Base-by-base conservation (phyloP, 2,113 vertebrate genomes). In the Indicator indicator region DNA sequence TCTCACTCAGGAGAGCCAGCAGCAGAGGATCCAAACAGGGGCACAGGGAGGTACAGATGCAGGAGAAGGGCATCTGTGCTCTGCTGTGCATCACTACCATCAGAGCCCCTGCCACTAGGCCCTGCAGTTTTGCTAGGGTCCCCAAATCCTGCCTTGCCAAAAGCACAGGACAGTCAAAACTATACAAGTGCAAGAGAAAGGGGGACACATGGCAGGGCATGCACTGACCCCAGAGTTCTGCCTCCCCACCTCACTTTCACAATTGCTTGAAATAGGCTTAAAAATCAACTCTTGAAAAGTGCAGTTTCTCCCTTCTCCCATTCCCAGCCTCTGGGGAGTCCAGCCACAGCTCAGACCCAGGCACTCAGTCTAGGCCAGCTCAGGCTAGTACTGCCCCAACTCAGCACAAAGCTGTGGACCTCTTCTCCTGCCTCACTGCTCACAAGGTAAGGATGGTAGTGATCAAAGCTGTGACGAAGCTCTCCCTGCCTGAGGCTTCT, bases 181-280 rank as follows among this genome's bases (percentile, higher is more conserved):
- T 0, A 2, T 38, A 23, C 1, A 0, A 2, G 1, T 21, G 30
- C 2, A 1, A 52, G 32, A 28, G 54, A 11, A 90, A 56, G 33
- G 62, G 62, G 32, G 33, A 50, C 50, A 50, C 16, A 64, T 9
- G 55, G 30, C n/a, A 67, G 46, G 38, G 10, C 69, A 26, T 5
- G 42, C 4, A 1, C 24, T 62, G 67, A 52, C 58, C 32, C 33
- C 3, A 0, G 48, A 84, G 18, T 60, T 69, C 62, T 55, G 46
- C 38, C 52, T 89, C 19, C 65, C 65, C 36, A 3, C 50, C 84
- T 33, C 46, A 48, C 32, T 82, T 82, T 65, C 77, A 62, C 21
- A 68, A 9, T 38, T 71, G 21, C 55, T 91, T 75, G 33, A 94
- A 89, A 89, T n/a, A 8, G 1, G 18, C 28, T 58, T 56, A 14